These are phyloP conservation scores for Gortyna flavago DNA, from an alignment of 2,888 invertebrate species.

Conservation along the genomic window DNA sequence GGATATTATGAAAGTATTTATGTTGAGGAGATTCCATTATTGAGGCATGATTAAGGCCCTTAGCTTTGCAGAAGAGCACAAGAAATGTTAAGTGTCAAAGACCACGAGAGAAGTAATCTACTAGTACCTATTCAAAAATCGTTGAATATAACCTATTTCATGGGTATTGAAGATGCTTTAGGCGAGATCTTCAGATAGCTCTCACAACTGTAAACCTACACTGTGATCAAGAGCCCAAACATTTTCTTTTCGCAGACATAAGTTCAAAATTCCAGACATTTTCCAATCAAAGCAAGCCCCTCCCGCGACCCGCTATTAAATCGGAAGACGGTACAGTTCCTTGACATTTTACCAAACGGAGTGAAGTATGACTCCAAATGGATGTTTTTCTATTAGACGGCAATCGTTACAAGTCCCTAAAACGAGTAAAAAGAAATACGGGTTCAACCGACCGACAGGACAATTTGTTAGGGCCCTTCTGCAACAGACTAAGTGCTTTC, in stretches of 20 bases:
- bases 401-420: conserved; percentile 32
- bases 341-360: conserved; percentile 27
- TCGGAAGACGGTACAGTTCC: conserved; percentile 6
- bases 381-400: conserved; percentile 44
- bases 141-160: background rate
- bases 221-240: background rate
- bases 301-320: background rate
- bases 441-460: conserved; percentile 41
- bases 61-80: background rate
- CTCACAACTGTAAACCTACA: background rate
- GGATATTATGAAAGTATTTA: background rate
- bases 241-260: background rate
- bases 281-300: conserved; percentile 19
- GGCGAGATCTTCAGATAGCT: no score
- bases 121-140: background rate
- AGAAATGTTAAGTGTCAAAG: background rate
- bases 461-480: conserved; percentile 66
- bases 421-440: conserved; percentile 45
- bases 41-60: background rate
- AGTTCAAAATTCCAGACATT: background rate
- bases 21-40: background rate
- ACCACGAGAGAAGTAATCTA: background rate
- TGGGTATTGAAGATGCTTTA: background rate
- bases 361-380: conserved; percentile 32
- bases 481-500: conserved; percentile 66